phyloP scores from a whole-genome alignment of 2,888 invertebrate species.

The Branchellion lobata region DNA sequence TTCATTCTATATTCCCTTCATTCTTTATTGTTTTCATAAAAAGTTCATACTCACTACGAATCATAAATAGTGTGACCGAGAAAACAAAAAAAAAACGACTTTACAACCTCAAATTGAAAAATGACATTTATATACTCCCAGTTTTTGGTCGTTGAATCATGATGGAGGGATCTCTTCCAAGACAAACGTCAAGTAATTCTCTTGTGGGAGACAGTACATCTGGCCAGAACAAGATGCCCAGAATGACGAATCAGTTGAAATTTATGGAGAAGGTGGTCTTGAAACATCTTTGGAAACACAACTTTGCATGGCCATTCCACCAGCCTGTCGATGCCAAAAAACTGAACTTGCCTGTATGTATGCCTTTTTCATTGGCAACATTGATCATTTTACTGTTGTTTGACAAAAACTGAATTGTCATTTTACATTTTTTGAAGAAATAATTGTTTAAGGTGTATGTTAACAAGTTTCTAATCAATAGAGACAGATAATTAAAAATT shows the following conservation, averaged over 20 bases:
- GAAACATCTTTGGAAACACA: constrained; percentile 95
- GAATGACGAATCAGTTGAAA: constrained; percentile 82
- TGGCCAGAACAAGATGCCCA: not conserved
- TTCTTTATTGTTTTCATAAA: no score
- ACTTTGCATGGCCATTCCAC: constrained; percentile 98
- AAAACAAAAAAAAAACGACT: no score
- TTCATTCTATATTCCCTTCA: no score
- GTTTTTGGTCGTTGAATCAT: not conserved
- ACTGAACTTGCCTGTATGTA: constrained; percentile 84
- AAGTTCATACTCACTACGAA: no score
- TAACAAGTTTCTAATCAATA: no score
- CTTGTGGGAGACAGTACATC: not conserved
- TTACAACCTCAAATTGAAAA: no score
- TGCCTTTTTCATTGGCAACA: not conserved
- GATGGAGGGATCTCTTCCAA: constrained; percentile 34
- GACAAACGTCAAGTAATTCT: constrained; percentile 5
- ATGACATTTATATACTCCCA: no score
- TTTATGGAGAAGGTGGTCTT: constrained; percentile 90
- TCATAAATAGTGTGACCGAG: no score
- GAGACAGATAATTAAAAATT: no score
- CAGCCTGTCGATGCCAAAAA: constrained; percentile 95
- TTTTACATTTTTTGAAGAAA: no score
- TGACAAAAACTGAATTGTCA: not conserved
- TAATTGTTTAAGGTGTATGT: no score
- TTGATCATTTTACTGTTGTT: not conserved